Evolutionary conservation across 2,113 vertebrate genomes (phyloP), one percentile per base, ranked within the genome.

Genomic region (Tenrec ecaudatus): DNA sequence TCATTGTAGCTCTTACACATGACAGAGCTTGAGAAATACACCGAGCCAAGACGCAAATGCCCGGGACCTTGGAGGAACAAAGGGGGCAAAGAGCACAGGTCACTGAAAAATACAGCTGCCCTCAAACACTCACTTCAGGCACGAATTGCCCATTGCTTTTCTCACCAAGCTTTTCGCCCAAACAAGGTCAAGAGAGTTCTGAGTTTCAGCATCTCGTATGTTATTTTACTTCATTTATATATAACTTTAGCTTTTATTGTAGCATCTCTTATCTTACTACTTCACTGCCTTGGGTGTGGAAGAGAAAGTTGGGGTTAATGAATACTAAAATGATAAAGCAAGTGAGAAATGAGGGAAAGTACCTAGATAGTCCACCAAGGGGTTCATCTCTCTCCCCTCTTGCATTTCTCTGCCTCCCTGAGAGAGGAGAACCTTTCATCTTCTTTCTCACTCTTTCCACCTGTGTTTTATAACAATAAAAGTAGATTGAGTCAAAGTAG

Each of bases 131-230:
- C 36, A 29, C 14, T 91, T 94, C 25, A 79, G 43, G 62, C 27
- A 47, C 80, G 76, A 40, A 20, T 82, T 82, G 29, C 76, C 77
- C 71, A 43, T 89, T 81, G 64, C 40, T 93, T 92, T 92, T 81
- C 75, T 82, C 82, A 95, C 82, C 64, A 81, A 88, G 10, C 19
- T 85, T 88, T 93, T 76, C 29, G 87, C 33, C 76, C 82, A 68
- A 92, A 62, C 78, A 79, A 92, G 40, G 79, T 73, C 14, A 43
- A 53, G 29, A 69, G 33, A 9, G 15, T 62, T 76, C 83, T 92
- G 88, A 82, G 27, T 94, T 89, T 91, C 36, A 71, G 1, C 23
- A 86, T 76, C 31, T 86, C 58, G 69, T n/a, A 62, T 85, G 73
- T 80, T 93, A 77, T 53, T 53, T 58, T 90, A 40, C 69, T 85